Conservation (phyloP, 2,797 vertebrate genomes). For the Ambastaia sidthimunki region DNA sequence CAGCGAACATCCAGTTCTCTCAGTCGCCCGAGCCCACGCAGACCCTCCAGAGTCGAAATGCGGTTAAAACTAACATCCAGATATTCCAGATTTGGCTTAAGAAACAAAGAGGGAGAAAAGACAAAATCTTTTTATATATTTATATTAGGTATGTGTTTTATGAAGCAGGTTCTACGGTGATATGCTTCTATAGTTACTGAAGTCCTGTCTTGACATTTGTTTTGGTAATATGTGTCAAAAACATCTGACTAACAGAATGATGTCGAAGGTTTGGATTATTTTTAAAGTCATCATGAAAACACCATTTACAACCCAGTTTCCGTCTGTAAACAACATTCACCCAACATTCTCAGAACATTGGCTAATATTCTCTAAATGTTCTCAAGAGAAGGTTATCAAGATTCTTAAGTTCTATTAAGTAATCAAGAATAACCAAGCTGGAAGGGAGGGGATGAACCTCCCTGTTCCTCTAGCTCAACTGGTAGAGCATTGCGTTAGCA, state of each 20-base stretch:
- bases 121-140: background rate
- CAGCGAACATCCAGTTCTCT: slow-evolving; percentile 83
- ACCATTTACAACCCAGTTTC: background rate
- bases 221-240: background rate
- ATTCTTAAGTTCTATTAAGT: too few species aligned
- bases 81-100: slow-evolving; percentile 81
- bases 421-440: too few species aligned
- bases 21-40: slow-evolving; percentile 77
- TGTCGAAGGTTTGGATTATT: background rate
- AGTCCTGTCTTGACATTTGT: background rate
- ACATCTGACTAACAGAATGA: background rate
- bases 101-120: background rate
- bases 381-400: too few species aligned
- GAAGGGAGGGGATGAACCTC: too few species aligned
- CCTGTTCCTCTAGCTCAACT: too few species aligned
- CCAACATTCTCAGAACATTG: too few species aligned
- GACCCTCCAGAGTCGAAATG: slow-evolving; percentile 77
- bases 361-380: too few species aligned
- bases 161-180: background rate
- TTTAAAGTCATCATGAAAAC: background rate
- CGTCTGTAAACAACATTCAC: background rate
- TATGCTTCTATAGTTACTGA: background rate
- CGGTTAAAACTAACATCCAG: slow-evolving; percentile 84
- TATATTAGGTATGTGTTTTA: background rate
- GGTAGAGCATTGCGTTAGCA: too few species aligned